Base-by-base conservation (phyloP, 2,888 invertebrate species). In the Dioctria rufipes region DNA sequence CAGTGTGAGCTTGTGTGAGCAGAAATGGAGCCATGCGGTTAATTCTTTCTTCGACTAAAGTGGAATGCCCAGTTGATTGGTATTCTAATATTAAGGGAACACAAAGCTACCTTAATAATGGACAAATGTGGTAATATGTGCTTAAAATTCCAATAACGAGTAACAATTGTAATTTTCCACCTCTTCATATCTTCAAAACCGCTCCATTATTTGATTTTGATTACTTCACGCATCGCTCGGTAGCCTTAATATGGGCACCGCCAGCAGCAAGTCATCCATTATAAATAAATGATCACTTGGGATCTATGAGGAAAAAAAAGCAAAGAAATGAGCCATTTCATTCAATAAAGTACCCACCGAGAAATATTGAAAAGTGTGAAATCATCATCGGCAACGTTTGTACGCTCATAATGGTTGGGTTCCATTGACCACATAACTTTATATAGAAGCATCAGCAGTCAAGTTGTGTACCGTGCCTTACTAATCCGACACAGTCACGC, bases 81-180 rank as follows among this genome's bases (percentile, higher is more conserved):
- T 82, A 80, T 82, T 82, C 82, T 80, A 80, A 80, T 80, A 79
- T 58, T 82, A 71, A 78, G 69, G 78, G 60, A 54, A 80, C 71
- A 80, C 73, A 69, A 79, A 78, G 80, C 73, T 71, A 25, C 73
- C 78, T 80, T 82, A 82, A 82, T 82, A 82, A 82, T 82, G 80
- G 82, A 82, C 80, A 82, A 82, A 82, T 82, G 82, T 80, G 82
- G 82, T 80, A 82, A 82, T 80, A 80, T 82, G 82, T 82, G 80
- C 82, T 82, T 82, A 82, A 82, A 80, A 82, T 82, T 80, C 82
- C 82, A 82, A 80, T 79, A 80, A 78, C 80, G 80, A 80, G 80
- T 80, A 80, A 80, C 80, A 82, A 82, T 82, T 82, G 82, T 80
- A 79, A 82, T 82, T 82, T 82, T 80, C 80, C 79, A 77, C 79